These are phyloP conservation scores for Myripristis murdjan DNA, from an alignment of 2,797 vertebrate species.

Conservation along the genomic window DNA sequence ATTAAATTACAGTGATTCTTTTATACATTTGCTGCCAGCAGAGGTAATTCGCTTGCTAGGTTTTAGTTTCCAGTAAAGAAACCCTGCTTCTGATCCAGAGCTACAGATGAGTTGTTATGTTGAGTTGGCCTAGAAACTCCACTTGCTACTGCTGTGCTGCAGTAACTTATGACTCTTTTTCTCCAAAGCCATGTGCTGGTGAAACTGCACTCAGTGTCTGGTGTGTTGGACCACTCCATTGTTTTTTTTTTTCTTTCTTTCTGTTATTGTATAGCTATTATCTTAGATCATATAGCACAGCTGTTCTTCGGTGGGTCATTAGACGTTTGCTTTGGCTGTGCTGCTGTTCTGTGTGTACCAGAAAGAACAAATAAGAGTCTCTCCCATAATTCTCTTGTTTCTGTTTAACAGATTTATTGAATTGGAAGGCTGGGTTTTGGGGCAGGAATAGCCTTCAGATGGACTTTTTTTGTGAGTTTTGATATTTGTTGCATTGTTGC, in stretches of 20 bases:
- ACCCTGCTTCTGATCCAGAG: conserved; percentile 37
- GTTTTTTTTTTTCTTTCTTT: conserved; percentile 26
- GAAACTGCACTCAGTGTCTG: conserved; percentile 26
- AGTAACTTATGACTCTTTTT: conserved; percentile 20
- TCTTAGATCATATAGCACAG: conserved; percentile 59
- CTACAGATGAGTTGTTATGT: conserved; percentile 30
- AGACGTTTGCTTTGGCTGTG: conserved; percentile 65
- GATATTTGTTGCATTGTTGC: background rate
- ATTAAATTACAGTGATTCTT: conserved; percentile 26
- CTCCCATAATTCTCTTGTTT: conserved; percentile 43
- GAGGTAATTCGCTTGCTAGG: conserved; percentile 39
- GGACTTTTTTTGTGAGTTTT: background rate
- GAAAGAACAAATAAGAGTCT: conserved; percentile 53
- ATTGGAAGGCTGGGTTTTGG: conserved; percentile 38
- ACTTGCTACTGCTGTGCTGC: conserved; percentile 11
- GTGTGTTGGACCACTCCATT: conserved; percentile 20
- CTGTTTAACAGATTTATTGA: background rate
- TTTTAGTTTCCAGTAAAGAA: conserved; percentile 51
- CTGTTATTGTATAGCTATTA: conserved; percentile 38
- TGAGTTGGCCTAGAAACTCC: conserved; percentile 23
- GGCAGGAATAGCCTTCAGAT: conserved; percentile 38
- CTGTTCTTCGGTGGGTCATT: conserved; percentile 55
- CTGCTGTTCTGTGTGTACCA: conserved; percentile 43
- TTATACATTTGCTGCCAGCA: conserved; percentile 35
- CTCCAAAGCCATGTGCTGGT: conserved; percentile 21